Conservation (phyloP, 2,888 invertebrate species). For the Tachina fera region DNA sequence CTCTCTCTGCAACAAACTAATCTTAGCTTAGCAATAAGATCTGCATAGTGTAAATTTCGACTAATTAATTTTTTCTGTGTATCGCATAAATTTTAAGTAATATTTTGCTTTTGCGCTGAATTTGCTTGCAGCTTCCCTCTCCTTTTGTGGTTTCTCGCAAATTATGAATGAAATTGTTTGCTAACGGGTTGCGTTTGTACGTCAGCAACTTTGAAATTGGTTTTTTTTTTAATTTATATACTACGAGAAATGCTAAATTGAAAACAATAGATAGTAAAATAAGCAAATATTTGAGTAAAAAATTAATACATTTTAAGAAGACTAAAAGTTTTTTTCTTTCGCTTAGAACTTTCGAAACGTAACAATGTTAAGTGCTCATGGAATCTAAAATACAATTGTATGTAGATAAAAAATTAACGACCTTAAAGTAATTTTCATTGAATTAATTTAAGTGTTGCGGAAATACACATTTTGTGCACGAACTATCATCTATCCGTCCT, state of each 20-base stretch:
- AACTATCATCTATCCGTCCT: neutral
- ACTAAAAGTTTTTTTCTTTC: neutral
- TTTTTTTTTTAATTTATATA: neutral
- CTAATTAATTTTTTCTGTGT: slow-evolving; percentile 9
- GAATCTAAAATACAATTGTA: slow-evolving; percentile 3
- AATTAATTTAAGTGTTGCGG: slow-evolving; percentile 39
- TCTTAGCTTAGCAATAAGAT: no score
- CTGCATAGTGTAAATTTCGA: no score
- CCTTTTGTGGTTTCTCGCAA: neutral
- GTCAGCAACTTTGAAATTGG: slow-evolving; percentile 22
- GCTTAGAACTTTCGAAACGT: neutral
- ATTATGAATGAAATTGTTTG: slow-evolving; percentile 55
- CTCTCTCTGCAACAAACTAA: no score
- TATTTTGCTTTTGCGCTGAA: slow-evolving; percentile 8
- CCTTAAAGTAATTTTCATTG: slow-evolving; percentile 19
- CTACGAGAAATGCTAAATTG: slow-evolving; percentile 14
- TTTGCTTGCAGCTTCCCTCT: slow-evolving; percentile 24
- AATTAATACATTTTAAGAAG: slow-evolving; percentile 24
- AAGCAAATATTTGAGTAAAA: slow-evolving; percentile 10
- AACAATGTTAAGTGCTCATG: neutral
- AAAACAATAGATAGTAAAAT: slow-evolving; percentile 30
- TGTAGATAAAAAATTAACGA: slow-evolving; percentile 35
- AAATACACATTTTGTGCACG: slow-evolving; percentile 9
- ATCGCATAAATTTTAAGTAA: neutral
- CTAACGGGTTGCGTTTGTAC: slow-evolving; percentile 34